Percentiles rank a stretch among this genome's conserved stretches.
phyloP scores from a whole-genome alignment of 1,140 invertebrate genomes.

The Sminthurinus signatus region DNA sequence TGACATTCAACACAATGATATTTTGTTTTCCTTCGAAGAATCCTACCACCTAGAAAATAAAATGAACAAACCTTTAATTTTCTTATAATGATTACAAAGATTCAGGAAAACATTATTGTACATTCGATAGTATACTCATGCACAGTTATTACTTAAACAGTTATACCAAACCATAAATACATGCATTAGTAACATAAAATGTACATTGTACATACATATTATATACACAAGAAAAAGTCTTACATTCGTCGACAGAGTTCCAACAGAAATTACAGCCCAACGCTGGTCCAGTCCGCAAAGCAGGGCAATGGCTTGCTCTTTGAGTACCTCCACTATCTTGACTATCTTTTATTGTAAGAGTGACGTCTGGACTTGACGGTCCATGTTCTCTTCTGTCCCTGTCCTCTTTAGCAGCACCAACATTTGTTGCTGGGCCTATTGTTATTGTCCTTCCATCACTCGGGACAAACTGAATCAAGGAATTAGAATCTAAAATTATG shows the following conservation, averaged over 20 bases:
- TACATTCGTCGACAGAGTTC: slow-evolving; percentile 75
- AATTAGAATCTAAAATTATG: neutral
- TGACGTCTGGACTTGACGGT: neutral
- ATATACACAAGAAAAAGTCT: no score
- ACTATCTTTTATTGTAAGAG: neutral
- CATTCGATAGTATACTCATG: no score
- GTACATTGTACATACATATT: no score
- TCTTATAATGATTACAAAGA: no score
- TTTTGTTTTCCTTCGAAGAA: slow-evolving; percentile 73
- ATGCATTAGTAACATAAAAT: no score
- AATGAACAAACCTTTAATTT: no score
- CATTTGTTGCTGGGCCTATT: no score
- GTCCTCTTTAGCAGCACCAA: no score
- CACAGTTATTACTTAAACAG: no score
- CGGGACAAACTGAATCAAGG: neutral
- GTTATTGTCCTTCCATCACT: no score
- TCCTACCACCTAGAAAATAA: slow-evolving; percentile 70
- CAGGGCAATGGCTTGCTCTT: slow-evolving; percentile 63
- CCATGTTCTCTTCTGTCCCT: neutral
- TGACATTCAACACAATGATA: slow-evolving; percentile 81
- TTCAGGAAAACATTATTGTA: no score
- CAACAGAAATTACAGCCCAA: slow-evolving; percentile 66
- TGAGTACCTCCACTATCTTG: slow-evolving; percentile 37
- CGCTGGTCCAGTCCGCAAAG: slow-evolving; percentile 67
- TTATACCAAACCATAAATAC: no score